Evolutionary conservation across 2,797 vertebrate species (phyloP), one percentile per base, ranked within the genome.

Genomic region (Protonibea diacanthus): DNA sequence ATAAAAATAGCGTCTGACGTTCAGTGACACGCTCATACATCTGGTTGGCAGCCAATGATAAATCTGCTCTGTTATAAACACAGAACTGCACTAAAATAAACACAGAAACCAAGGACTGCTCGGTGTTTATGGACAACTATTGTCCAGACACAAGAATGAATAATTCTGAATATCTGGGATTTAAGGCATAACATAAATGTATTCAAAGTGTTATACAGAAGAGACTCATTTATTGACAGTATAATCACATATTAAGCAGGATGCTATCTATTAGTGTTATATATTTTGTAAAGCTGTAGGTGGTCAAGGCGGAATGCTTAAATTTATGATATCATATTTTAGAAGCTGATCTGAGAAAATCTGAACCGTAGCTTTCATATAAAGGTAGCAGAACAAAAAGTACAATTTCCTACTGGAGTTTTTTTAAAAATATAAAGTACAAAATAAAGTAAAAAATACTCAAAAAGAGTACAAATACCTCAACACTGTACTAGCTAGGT

Each of bases 1-100:
- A 57, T 85, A 92, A 91, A 93, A 94, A 94, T 94, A 93, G 79
- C 1, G 13, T 53, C 58, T 90, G 87, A 91, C 71, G 84, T 64
- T 62, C n/a, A n/a, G 17, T 80, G 75, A 81, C 76, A 78, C 71
- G 55, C 71, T 53, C 48, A 21, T 45, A 29, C 56, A 21, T 47
- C 42, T 38, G 33, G 33, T 56, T 27, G 25, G 17, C 65, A 80
- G 56, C 72, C 77, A 82, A 86, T 86, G 53, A 78, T 1, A 8
- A 27, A 59, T 61, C 33, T 49, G 52, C 60, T 44, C 27, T 25
- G 23, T 40, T 60, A 38, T 38, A 38, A 38, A 38, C 33, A 9
- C 42, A 5, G 10, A 44, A 38, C 33, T 9, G 33, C 14, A 82
- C 76, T 48, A 47, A 80, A 88, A 83, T 87, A 83, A 62, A 78